Evolutionary conservation across 2,888 invertebrate genomes (phyloP).

Genomic region (Melipona beecheii): DNA sequence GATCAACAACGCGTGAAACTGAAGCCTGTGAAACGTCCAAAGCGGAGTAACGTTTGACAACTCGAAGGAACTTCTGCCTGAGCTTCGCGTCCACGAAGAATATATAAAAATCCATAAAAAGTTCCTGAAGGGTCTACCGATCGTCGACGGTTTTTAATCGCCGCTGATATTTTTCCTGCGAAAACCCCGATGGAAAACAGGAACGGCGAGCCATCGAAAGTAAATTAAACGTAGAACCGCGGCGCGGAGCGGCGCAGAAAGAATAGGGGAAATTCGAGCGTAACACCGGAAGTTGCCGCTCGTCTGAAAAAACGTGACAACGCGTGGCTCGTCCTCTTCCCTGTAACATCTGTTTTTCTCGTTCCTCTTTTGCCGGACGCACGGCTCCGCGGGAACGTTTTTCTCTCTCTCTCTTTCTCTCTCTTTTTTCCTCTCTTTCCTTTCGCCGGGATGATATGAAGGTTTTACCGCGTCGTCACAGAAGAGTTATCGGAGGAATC

Average conservation of each 20-base stretch:
- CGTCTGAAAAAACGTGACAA: not conserved
- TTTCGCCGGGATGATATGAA: not conserved
- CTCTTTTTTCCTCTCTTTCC: too few species aligned
- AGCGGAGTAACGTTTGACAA: too few species aligned
- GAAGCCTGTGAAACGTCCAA: too few species aligned
- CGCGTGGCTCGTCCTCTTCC: not conserved
- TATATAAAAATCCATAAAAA: too few species aligned
- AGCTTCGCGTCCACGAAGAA: too few species aligned
- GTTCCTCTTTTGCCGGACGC: not conserved
- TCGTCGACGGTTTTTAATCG: too few species aligned
- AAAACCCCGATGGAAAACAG: not conserved
- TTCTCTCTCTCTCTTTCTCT: not conserved
- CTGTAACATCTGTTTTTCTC: not conserved
- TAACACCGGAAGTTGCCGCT: not conserved
- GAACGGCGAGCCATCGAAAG: too few species aligned
- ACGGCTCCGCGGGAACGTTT: not conserved
- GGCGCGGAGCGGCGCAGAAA: not conserved
- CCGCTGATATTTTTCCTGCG: not conserved
- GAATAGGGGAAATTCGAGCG: too few species aligned
- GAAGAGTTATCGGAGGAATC: constrained; percentile 43
- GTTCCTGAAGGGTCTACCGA: too few species aligned
- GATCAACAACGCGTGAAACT: too few species aligned
- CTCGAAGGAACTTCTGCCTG: too few species aligned
- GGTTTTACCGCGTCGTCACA: constrained; percentile 25
- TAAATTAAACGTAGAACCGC: not conserved